These are phyloP conservation scores for Cossypha caffra DNA, from an alignment of 2,797 vertebrate species.

Conservation along the genomic window DNA sequence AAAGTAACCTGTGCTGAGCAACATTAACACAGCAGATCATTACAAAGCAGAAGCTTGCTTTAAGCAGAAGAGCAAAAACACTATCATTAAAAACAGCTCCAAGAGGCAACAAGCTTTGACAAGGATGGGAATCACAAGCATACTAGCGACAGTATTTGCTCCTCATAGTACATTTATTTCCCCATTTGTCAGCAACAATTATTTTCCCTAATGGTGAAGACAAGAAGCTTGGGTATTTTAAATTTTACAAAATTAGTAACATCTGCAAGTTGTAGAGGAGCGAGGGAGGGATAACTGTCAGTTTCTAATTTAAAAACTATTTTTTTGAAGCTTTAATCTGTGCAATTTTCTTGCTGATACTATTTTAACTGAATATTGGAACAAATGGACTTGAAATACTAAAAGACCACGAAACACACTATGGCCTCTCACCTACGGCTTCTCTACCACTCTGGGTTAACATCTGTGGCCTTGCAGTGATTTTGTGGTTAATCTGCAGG, in stretches of 20 bases:
- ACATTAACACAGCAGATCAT: constrained; percentile 5
- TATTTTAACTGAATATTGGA: not conserved
- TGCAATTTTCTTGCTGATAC: not conserved
- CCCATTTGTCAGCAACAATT: constrained; percentile 54
- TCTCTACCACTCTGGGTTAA: not conserved
- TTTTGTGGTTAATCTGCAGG: not conserved
- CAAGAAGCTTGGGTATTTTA: constrained; percentile 11
- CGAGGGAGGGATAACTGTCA: constrained; percentile 18
- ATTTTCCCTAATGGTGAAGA: constrained; percentile 55
- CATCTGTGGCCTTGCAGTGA: not conserved
- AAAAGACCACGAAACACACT: not conserved
- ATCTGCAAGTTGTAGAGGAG: constrained; percentile 32
- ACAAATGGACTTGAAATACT: not conserved
- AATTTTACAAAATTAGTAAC: constrained; percentile 28
- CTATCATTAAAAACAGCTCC: constrained; percentile 19
- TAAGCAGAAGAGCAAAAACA: constrained; percentile 17
- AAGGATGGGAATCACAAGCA: not conserved
- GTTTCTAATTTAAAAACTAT: not conserved
- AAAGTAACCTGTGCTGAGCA: constrained; percentile 14
- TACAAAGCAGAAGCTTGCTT: constrained; percentile 38
- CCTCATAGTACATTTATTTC: constrained; percentile 32
- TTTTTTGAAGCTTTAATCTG: not conserved
- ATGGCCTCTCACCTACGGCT: not conserved
- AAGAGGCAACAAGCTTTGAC: constrained; percentile 49
- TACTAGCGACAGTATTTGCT: not conserved